phyloP scores from a whole-genome alignment of 2,797 vertebrate species.

The Semotilus atromaculatus region DNA sequence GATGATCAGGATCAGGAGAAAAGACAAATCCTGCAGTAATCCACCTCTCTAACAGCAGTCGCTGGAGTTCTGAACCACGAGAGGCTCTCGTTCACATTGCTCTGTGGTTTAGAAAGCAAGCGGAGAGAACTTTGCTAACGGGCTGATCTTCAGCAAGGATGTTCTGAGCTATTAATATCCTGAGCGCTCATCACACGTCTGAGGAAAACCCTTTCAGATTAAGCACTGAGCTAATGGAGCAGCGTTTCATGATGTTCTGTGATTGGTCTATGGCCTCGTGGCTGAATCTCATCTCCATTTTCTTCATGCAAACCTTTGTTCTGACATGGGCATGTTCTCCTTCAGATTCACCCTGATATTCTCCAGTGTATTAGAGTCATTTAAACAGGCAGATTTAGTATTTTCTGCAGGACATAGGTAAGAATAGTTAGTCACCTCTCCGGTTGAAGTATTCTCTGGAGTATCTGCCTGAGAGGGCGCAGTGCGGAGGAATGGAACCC shows the following conservation, averaged over 20 bases:
- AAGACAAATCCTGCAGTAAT: constrained; percentile 4
- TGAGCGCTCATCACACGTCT: not conserved
- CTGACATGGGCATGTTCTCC: not conserved
- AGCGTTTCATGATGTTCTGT: not conserved
- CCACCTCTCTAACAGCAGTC: not conserved
- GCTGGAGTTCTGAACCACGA: constrained; percentile 25
- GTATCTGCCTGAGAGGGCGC: constrained; percentile 95
- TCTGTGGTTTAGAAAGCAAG: constrained; percentile 14
- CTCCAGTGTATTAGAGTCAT: not conserved
- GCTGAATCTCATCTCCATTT: not conserved
- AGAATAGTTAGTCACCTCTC: constrained; percentile 82
- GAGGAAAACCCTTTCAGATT: constrained; percentile 5
- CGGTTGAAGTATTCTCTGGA: constrained; percentile 98
- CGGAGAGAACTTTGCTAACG: constrained; percentile 9
- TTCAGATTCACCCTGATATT: not conserved
- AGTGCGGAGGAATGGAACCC: constrained; percentile 92
- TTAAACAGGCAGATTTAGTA: not conserved
- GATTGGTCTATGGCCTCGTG: not conserved
- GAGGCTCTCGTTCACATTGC: not conserved
- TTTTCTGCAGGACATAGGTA: not conserved
- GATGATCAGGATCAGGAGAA: not conserved
- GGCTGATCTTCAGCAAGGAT: constrained; percentile 42
- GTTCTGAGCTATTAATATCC: constrained; percentile 52
- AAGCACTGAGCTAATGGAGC: not conserved
- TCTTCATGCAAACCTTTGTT: not conserved